Evolutionary conservation across 2,888 invertebrate genomes (phyloP), one percentile per base, ranked within the genome.

Genomic region (Amphipoea lucens): DNA sequence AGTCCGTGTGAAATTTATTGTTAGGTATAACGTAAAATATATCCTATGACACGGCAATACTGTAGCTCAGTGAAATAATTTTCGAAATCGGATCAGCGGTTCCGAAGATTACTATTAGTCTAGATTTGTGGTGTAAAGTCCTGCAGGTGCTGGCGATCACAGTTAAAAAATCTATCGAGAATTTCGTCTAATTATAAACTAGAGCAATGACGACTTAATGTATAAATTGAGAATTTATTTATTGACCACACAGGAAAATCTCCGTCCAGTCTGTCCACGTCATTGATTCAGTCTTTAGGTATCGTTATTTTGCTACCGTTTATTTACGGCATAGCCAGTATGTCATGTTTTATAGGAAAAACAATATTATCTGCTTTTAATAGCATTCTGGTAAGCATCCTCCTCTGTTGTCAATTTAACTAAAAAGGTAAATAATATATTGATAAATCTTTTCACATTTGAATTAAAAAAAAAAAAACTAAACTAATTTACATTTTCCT

Each of bases 341-440:
- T 60, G 23, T 36, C 48, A 60, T 45, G 36, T n/a, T 67, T 67
- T 36, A 84, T 57, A 73, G 65, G 71, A 68, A 78, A 82, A 86
- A 57, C 65, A 68, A 68, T 71, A 62, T 57, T 63, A 51, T 40
- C 45, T 67, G 20, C 20, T 63, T 51, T 69, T 42, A 20, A 60
- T 40, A 45, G n/a, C 48, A 70, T 70, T 42, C n/a, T 36, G 9
- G 23, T 14, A n/a, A 77, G 54, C 20, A 48, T 40, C 17, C 29
- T 66, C 48, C 4, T 57, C 17, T 29, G 29, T 17, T 12, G 12
- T 60, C 29, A 73, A 74, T 74, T 42, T 17, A 60, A 74, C 51
- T 40, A 42, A 17, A 65, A 29, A 74, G 7, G 20, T 29, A 72
- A 73, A 23, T 23, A 45, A 20, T 69, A 48, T 20, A 48, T 69